Evolutionary conservation across 2,888 invertebrate genomes (phyloP), one percentile per base, ranked within the genome.

Genomic region (Drosophila acutilabella): DNA sequence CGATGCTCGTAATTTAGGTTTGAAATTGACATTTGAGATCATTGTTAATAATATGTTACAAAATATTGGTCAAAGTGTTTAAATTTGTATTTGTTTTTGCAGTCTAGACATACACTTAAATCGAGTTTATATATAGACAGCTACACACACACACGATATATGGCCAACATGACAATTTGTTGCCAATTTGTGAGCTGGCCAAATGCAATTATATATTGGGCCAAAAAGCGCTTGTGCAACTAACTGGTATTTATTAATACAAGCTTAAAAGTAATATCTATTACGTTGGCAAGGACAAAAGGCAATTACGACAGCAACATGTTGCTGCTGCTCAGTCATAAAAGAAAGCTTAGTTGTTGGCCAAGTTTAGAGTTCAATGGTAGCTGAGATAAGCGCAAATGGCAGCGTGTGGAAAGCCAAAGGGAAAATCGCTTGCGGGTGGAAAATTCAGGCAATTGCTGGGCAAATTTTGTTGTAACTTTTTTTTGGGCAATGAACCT

Each of bases 311-410:
- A 47, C 75, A 60, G 48, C 48, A 56, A 47, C 75, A 60, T 36
- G 14, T 30, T 51, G 52, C 61, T 57, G 65, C 48, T 33, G 58
- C 44, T 59, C 57, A 41, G 50, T 53, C 59, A 71, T 69, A 71
- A 81, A 74, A 67, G 88, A 87, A 84, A 83, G 47, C 56, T 30
- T 30, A 30, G 72, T 36, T 66, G 45, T 66, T 67, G 71, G 74
- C 71, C 85, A 88, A 84, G 83, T 88, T 84, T 82, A 85, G 74
- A 84, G 83, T 88, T 84, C 85, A 84, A 76, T 78, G 81, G 51
- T 70, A 74, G 81, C 60, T 36, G 64, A 44, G 66, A 57, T 65
- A 72, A 59, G 45, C 33, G 59, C 41, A 23, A 48, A 61, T 16
- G 20, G 52, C 16, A 51, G 59, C 33, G 26, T 74, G 80, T 57